These are phyloP conservation scores for Liopterus haemorrhoidalis DNA, from an alignment of 2,888 invertebrate genomes.

Conservation along the genomic window DNA sequence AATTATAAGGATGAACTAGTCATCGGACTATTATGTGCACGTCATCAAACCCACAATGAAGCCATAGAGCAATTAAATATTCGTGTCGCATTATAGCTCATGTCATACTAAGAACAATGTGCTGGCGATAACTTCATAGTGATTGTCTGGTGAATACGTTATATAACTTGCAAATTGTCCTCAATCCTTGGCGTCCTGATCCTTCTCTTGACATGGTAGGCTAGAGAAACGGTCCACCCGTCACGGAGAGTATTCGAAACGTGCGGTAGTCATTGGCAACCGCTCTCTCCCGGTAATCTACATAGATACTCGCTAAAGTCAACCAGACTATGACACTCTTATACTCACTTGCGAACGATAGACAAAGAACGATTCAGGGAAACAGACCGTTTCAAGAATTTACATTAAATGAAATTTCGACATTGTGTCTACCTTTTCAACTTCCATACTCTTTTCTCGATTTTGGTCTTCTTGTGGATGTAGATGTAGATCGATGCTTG, in stretches of 20 bases:
- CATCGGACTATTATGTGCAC: no score
- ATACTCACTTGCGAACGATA: constrained; percentile 15
- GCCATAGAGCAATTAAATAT: not conserved
- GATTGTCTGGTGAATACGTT: constrained; percentile 22
- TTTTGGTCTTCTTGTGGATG: no score
- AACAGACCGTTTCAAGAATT: constrained; percentile 19
- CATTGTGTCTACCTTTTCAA: constrained; percentile 17
- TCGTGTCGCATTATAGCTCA: constrained; percentile 21
- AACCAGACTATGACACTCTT: constrained; percentile 23
- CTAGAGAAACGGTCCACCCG: not conserved
- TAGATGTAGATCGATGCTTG: no score
- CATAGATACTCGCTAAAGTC: constrained; percentile 32
- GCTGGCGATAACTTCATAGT: constrained; percentile 24
- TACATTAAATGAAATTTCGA: constrained; percentile 24
- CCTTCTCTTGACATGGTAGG: constrained; percentile 11
- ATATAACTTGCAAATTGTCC: constrained; percentile 24
- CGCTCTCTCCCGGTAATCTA: constrained; percentile 32
- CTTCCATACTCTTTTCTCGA: no score
- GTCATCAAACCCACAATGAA: no score
- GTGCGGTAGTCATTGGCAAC: constrained; percentile 36
- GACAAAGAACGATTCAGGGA: no score
- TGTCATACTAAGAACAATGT: no score
- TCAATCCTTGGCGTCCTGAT: constrained; percentile 21
- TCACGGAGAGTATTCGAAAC: constrained; percentile 32
- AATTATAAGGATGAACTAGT: no score